These are phyloP conservation scores for Pampusana beccarii DNA, from an alignment of 2,113 vertebrate genomes.

Conservation along the genomic window DNA sequence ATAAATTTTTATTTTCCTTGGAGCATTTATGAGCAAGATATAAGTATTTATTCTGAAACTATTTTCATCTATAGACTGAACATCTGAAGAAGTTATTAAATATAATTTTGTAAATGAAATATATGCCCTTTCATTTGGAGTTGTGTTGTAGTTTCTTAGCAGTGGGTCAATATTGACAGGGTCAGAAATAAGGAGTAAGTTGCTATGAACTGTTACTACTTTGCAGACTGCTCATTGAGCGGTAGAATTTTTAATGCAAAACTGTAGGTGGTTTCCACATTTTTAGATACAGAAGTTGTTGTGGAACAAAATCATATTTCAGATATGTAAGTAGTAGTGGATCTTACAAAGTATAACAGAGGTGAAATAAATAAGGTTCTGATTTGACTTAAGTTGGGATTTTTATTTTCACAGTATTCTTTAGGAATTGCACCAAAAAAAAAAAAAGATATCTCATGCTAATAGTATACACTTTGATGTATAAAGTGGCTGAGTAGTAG, in stretches of 20 bases:
- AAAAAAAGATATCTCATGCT: not conserved
- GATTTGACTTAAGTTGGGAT: constrained; percentile 5
- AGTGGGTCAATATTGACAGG: not conserved
- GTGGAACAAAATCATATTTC: constrained; percentile 14
- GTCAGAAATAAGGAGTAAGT: not conserved
- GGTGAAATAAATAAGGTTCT: not conserved
- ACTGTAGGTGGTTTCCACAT: not conserved
- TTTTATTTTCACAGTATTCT: constrained; percentile 42
- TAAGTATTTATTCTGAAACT: constrained; percentile 71
- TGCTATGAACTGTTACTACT: not conserved
- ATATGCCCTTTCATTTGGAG: not conserved
- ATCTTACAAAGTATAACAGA: not conserved
- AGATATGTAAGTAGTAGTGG: not conserved
- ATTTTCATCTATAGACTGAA: constrained; percentile 54
- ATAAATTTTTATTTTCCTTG: constrained; percentile 59
- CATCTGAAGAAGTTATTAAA: constrained; percentile 26
- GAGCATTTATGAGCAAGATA: constrained; percentile 56
- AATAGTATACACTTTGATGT: not conserved
- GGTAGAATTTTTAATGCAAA: not conserved
- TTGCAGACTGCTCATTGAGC: not conserved
- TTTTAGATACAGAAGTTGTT: constrained; percentile 6
- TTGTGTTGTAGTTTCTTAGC: constrained; percentile 21
- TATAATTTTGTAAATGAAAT: constrained; percentile 55
- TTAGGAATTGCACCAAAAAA: not conserved
- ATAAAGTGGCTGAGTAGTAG: constrained; percentile 1